These are phyloP conservation scores for Mola mola DNA, from an alignment of 2,113 vertebrate species.

Conservation along the genomic window DNA sequence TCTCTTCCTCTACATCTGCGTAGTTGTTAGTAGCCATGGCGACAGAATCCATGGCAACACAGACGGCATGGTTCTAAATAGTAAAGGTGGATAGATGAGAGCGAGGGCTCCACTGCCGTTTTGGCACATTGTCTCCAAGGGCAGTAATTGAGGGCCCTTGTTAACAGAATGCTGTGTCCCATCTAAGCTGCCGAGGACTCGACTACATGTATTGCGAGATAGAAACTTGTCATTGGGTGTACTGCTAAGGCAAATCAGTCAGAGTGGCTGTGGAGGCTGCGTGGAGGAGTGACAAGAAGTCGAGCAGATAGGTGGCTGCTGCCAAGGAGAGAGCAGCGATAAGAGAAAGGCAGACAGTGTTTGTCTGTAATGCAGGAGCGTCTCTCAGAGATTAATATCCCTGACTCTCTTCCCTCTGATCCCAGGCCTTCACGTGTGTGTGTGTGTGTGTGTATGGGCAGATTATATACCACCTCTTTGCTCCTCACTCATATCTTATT, in stretches of 20 bases:
- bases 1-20: slow-evolving; percentile 65
- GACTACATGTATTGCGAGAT: background rate
- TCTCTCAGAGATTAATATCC: slow-evolving; percentile 51
- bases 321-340: slow-evolving; percentile 3
- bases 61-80: slow-evolving; percentile 69
- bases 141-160: slow-evolving; percentile 56
- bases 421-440: slow-evolving; percentile 8
- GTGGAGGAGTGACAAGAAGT: slow-evolving; percentile 8
- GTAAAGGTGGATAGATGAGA: slow-evolving; percentile 64
- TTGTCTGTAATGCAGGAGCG: slow-evolving; percentile 43
- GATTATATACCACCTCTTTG: slow-evolving; percentile 25
- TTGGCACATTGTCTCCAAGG: slow-evolving; percentile 51
- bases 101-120: slow-evolving; percentile 42
- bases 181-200: background rate
- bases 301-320: background rate
- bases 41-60: slow-evolving; percentile 77
- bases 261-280: slow-evolving; percentile 1
- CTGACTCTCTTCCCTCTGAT: slow-evolving; percentile 45
- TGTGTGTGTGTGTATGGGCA: slow-evolving; percentile 35
- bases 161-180: slow-evolving; percentile 35
- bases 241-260: background rate
- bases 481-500: slow-evolving; percentile 36
- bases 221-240: slow-evolving; percentile 3
- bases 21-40: slow-evolving; percentile 80
- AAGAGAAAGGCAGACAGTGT: background rate